These are phyloP conservation scores for Lagenorhynchus albirostris DNA, from an alignment of 2,113 vertebrate genomes.

Conservation along the genomic window DNA sequence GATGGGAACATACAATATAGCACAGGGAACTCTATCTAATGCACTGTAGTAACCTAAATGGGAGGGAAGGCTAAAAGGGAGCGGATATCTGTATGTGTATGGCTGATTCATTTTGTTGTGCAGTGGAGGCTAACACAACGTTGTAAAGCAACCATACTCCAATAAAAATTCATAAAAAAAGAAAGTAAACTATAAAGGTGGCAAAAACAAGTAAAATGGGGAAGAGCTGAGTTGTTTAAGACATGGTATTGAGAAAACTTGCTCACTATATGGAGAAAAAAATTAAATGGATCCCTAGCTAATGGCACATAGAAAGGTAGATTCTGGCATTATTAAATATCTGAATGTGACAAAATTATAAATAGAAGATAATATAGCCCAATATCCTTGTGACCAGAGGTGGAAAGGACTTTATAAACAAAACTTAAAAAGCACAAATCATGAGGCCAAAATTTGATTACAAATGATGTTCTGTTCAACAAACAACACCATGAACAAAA, in stretches of 20 bases:
- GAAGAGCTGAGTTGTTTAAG: not conserved
- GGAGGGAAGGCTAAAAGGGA: no score
- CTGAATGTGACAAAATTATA: not conserved
- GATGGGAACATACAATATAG: no score
- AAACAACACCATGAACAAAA: not conserved
- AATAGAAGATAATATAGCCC: not conserved
- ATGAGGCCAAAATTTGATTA: not conserved
- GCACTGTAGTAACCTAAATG: no score
- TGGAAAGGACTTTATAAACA: not conserved
- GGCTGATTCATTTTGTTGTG: no score
- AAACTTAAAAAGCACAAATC: not conserved
- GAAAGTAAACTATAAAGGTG: not conserved
- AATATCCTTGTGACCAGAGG: not conserved
- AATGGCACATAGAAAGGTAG: not conserved
- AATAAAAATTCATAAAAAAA: no score
- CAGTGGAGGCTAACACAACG: no score
- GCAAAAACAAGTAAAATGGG: not conserved
- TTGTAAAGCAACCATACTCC: no score
- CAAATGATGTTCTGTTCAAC: not conserved
- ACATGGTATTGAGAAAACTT: not conserved
- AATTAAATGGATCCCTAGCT: not conserved
- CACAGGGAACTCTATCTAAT: no score
- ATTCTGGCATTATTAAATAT: not conserved
- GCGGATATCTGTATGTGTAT: no score
- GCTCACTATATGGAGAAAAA: not conserved